Base-by-base conservation (phyloP, 2,797 vertebrate genomes). In the Chiloscyllium punctatum region DNA sequence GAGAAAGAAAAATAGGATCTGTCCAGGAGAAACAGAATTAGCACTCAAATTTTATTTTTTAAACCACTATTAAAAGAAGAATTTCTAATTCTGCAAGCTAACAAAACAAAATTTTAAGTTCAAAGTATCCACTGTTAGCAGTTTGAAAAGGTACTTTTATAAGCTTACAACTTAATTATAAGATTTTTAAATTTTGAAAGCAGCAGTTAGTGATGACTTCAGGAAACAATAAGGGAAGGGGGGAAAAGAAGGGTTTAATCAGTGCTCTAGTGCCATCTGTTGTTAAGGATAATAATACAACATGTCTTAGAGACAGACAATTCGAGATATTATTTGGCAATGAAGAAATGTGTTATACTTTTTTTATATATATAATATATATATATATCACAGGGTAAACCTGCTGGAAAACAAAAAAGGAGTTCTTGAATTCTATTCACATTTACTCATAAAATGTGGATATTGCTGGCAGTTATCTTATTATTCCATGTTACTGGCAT, bases 241-340 rank as follows among this genome's bases (percentile, higher is more conserved):
- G 82, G 21, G 16, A 79, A 79, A 79, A 82, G 0, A 5, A 18
- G 15, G 37, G 18, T 42, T 84, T 42, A 42, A 37, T 23, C 82
- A 69, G 30, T 57, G 30, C 33, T 77, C 72, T 72, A 72, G 71
- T 95, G 94, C 94, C 94, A 77, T 95, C 94, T 95, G 72, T 30
- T 95, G 94, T 95, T 91, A 33, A 91, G 3, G 53, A 91, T n/a
- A 91, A 66, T 66, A 91, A 21, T n/a, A 91, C 15, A 66, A 8
- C 88, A 91, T 18, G 37, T 48, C 82, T 84, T 48, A 84, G 21
- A 84, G 82, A 23, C 37, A 84, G 48, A 18, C 42, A 42, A 84
- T 48, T 84, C 79, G 2, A 16, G 79, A 48, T 79, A 16, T 37
- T 21, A 84, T 48, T 18, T 42, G 37, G 37, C 37, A 84, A 42